Evolutionary conservation across 2,888 invertebrate species (phyloP), one percentile per base, ranked within the genome.

Genomic region (Microctonus brassicae): DNA sequence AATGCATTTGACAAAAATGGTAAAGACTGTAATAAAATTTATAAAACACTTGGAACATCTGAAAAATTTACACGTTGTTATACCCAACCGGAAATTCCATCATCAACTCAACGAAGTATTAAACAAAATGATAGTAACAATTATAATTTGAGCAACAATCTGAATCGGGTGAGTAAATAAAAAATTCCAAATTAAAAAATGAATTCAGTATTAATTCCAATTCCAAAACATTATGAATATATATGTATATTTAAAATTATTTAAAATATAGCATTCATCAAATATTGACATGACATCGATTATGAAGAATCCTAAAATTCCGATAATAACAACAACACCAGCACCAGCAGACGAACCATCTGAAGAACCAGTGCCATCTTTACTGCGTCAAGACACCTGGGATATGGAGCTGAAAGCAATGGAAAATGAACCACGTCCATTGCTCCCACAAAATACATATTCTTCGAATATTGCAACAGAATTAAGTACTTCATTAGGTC

Each of bases 401-500:
- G 81, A 82, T 11, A 57, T 61, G 10, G 72, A 75, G 1, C 24
- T 64, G 9, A 78, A 70, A 36, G 76, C 29, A 60, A 57, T 70
- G 2, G 80, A 76, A 13, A 57, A 58, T 36, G 74, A 74, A 53
- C 82, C 83, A 5, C 76, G 80, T 20, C 76, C 76, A 7, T 81
- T 79, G 3, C 81, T 80, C 5, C 81, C 82, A 7, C 82, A 80
- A 64, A 69, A 75, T 17, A 65, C 80, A 2, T 81, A 79, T 55
- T 82, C 83, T 5, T 81, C 83, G 0, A 75, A 76, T 0, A 64
- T 78, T 4, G 5, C 74, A 2, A 69, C 77, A 22, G 77, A 81
- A 24, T 71, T 83, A 2, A 81, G 78, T 39, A 75, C 64, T 3
- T 83, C 83, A 0, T 76, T 84, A 9, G 80, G 80, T 3, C 80